A percentile compares a stretch with the other conserved stretches of the same genome.
These are phyloP conservation scores for Eilema griseolum DNA, from an alignment of 2,888 invertebrate genomes.

Conservation along the genomic window DNA sequence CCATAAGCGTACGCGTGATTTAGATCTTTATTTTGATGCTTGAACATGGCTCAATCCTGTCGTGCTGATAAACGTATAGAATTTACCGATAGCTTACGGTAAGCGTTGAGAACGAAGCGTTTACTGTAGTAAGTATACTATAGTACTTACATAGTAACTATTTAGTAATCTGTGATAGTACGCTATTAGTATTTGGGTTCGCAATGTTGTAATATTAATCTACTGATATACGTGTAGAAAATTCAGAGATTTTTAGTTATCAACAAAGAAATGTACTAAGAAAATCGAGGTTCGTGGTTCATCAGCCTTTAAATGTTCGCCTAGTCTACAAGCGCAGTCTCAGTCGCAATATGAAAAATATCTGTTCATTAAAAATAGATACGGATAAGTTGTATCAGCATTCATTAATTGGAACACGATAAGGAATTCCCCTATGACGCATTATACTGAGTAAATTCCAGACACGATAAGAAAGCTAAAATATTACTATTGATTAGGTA, in stretches of 20 bases:
- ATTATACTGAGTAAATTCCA: not conserved
- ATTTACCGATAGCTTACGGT: constrained; percentile 6
- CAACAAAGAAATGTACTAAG: not conserved
- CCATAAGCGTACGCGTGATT: not conserved
- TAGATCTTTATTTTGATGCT: not conserved
- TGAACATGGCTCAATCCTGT: not conserved
- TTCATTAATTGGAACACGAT: constrained; percentile 4
- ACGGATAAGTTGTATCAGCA: not conserved
- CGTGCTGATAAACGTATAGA: constrained; percentile 1
- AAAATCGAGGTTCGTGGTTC: not conserved
- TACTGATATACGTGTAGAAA: not conserved
- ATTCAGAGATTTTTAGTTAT: not conserved
- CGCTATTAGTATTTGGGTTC: not conserved
- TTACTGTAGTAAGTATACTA: not conserved
- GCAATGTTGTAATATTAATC: not conserved
- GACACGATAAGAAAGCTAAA: not conserved
- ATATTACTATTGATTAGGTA: not conserved
- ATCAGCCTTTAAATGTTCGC: not conserved
- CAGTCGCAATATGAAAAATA: not conserved
- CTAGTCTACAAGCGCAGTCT: not conserved
- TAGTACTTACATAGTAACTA: too few relatives aligned
- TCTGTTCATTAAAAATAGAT: not conserved
- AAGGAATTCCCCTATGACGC: constrained; percentile 2
- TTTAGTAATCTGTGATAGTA: too few relatives aligned
- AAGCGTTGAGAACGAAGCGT: constrained; percentile 1